A percentile compares a stretch with the other conserved stretches of the same genome.
These are phyloP conservation scores for Beroe forskalii DNA, from an alignment of 37 sponge, comb jelly and placozoan species.

Conservation along the genomic window DNA sequence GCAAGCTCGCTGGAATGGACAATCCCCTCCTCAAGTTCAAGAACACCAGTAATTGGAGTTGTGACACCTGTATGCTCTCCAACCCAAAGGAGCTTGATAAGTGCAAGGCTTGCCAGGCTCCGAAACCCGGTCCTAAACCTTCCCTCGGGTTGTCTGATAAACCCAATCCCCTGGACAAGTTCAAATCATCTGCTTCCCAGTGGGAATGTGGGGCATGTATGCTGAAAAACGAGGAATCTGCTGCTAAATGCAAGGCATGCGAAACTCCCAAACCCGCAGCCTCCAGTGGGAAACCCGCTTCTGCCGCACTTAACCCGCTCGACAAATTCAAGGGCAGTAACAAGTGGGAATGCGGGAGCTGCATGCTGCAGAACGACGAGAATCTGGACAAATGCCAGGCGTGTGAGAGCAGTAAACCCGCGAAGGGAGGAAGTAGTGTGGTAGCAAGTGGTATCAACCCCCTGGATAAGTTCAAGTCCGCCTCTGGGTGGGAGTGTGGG, in stretches of 20 bases:
- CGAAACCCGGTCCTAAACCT: not conserved
- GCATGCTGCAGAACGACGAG: slow-evolving; percentile 22
- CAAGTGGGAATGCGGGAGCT: not conserved
- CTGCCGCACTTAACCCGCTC: not conserved
- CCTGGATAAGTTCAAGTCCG: not conserved
- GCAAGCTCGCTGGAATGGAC: slow-evolving; percentile 16
- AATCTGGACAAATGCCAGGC: not conserved
- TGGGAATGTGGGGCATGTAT: slow-evolving; percentile 14
- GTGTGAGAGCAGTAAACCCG: slow-evolving; percentile 16
- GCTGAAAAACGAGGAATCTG: not conserved
- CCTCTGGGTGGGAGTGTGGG: not conserved
- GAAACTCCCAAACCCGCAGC: slow-evolving; percentile 20
- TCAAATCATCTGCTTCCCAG: not conserved
- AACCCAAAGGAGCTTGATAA: not conserved
- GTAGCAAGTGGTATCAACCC: not conserved
- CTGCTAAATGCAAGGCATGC: not conserved
- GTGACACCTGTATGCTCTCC: slow-evolving; percentile 45
- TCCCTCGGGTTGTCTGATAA: no score
- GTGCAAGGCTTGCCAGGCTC: slow-evolving; percentile 29
- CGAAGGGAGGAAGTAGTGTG: not conserved
- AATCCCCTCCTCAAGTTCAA: slow-evolving; percentile 62
- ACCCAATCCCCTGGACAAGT: not conserved
- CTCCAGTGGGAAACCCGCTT: not conserved
- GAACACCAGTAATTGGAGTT: slow-evolving; percentile 7
- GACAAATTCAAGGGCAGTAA: not conserved